Evolutionary conservation across 2,113 vertebrate genomes (phyloP), one percentile per base, ranked within the genome.

Genomic region (Pseudorhombus dupliciocellatus): DNA sequence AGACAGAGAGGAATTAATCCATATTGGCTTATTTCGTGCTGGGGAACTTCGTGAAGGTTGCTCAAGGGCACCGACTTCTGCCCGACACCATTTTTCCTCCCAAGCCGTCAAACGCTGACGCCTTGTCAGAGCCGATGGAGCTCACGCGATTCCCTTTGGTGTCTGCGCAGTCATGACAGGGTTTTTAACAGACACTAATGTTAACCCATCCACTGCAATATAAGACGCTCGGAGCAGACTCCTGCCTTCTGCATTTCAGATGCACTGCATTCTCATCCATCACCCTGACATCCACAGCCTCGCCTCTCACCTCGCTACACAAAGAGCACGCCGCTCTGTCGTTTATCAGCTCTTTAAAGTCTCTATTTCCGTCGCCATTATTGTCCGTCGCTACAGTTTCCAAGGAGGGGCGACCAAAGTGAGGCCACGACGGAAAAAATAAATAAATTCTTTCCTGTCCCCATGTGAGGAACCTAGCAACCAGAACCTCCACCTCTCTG

Each of bases 1-100:
- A 67, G 75, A 78, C 58, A 73, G 66, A 74, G 77, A 81, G 50
- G 59, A 71, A 84, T 59, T 76, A 86, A 86, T 88, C 84, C 73
- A 70, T 50, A 81, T 87, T 75, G 72, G 56, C 68, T 66, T 75
- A 72, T 80, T 83, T 80, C 48, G 83, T 72, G 24, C 44, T n/a
- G 37, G 4, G 31, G 79, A 81, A 78, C 31, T 82, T 81, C 46
- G 21, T 57, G 48, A 66, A 83, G 71, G 80, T 77, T 77, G 79
- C 66, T 77, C 66, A 85, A 84, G 77, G 80, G 76, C 84, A 83
- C 51, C 1, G 34, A 11, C 10, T 6, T 63, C 37, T 75, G 73
- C 31, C 50, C 59, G 65, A 21, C 20, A 83, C 14, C 15, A 2
- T 18, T 60, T 59, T 40, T 7, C 18, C 9, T 42, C 15, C 24